phyloP scores from a whole-genome alignment of 2,113 vertebrate genomes.

The Epinephelus cyanopodus region DNA sequence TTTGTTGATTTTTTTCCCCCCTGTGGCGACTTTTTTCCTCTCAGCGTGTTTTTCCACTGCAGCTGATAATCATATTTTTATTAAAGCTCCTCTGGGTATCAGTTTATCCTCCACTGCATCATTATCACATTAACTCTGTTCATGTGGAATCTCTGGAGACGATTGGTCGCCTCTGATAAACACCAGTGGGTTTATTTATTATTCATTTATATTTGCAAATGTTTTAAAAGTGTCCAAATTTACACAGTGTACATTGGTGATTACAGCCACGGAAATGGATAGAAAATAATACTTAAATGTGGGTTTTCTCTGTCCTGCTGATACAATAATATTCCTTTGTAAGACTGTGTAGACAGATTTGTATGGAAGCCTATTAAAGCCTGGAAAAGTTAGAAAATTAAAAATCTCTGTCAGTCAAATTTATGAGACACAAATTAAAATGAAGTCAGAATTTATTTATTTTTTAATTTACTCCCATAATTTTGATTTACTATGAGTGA shows the following conservation, averaged over 20 bases:
- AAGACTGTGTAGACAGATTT: too few species aligned
- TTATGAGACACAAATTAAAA: too few species aligned
- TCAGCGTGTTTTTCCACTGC: conserved; percentile 41
- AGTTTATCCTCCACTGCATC: conserved; percentile 17
- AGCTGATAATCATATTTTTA: conserved; percentile 25
- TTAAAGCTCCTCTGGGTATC: conserved; percentile 28
- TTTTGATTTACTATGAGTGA: too few species aligned
- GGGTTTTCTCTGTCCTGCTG: too few species aligned
- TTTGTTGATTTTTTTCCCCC: conserved; percentile 21
- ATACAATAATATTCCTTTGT: too few species aligned
- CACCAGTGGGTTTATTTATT: not conserved
- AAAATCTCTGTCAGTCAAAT: too few species aligned
- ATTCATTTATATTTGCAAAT: not conserved
- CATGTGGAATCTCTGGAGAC: not conserved
- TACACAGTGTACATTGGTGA: not conserved
- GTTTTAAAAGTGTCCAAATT: conserved; percentile 3
- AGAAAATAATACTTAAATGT: not conserved
- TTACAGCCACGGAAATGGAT: not conserved
- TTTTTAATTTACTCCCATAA: too few species aligned
- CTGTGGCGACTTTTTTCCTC: conserved; percentile 3
- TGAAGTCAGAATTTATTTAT: too few species aligned
- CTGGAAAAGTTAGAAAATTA: too few species aligned
- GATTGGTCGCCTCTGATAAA: conserved; percentile 1
- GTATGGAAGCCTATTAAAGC: too few species aligned
- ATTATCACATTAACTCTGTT: conserved; percentile 24